These are phyloP conservation scores for Nycticryphes semicollaris DNA, from an alignment of 2,113 vertebrate genomes.

Conservation along the genomic window DNA sequence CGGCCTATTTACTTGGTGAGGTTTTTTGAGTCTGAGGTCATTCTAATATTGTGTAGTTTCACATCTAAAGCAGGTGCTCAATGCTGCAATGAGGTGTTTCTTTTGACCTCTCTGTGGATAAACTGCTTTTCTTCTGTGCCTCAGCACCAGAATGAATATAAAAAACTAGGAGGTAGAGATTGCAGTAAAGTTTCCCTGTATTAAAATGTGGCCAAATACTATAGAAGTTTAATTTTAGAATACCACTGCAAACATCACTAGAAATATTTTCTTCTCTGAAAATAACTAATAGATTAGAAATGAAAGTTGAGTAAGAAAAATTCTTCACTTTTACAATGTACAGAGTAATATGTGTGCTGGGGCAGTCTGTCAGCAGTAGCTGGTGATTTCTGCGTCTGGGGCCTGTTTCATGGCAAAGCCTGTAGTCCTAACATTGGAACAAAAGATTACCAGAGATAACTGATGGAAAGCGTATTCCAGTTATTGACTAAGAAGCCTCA, in stretches of 20 bases:
- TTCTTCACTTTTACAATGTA: accelerated
- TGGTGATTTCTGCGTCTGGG: background rate
- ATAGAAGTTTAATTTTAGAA: background rate
- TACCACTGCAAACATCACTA: background rate
- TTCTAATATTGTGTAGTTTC: background rate
- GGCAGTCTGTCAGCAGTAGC: background rate
- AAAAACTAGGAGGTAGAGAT: background rate
- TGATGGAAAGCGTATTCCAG: background rate
- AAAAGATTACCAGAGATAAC: conserved; percentile 26
- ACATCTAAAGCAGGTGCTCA: background rate
- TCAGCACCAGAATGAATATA: background rate
- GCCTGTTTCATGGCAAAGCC: background rate
- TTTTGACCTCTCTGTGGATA: background rate
- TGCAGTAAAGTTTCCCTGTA: background rate
- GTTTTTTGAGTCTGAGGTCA: background rate
- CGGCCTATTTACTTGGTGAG: accelerated
- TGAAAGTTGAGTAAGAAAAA: background rate
- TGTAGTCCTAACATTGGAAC: background rate
- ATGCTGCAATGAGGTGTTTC: background rate
- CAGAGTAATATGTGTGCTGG: background rate
- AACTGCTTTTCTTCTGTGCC: background rate
- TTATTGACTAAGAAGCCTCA: conserved; percentile 8
- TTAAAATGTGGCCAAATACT: background rate
- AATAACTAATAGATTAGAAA: background rate
- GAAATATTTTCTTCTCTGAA: background rate